A percentile compares a stretch with the other conserved stretches of the same genome.
phyloP scores from a whole-genome alignment of 2,888 invertebrate genomes.

The Coelinius sp. region DNA sequence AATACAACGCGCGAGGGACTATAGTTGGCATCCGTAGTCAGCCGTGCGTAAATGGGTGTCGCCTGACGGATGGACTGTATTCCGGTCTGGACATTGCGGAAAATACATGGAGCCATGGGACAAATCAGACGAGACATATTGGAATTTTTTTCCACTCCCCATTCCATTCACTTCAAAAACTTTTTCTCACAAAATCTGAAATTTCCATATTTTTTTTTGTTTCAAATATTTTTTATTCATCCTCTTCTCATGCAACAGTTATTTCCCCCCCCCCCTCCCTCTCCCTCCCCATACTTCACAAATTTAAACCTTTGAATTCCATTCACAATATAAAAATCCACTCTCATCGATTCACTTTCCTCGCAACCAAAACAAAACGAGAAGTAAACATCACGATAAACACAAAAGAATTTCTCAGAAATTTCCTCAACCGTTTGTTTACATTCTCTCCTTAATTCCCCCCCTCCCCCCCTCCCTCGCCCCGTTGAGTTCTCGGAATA shows the following conservation, averaged over 20 bases:
- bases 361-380: neutral
- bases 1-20: conserved; percentile 6
- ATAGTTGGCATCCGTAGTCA: conserved; percentile 19
- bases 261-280: conserved; percentile 36
- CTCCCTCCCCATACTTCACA: conserved; percentile 3
- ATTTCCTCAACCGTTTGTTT: neutral
- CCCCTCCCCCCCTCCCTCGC: neutral
- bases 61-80: conserved; percentile 24
- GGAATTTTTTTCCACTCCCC: neutral
- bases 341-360: neutral
- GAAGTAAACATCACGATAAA: neutral
- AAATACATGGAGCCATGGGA: conserved; percentile 24
- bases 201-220: neutral
- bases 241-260: neutral
- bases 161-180: neutral
- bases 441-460: neutral
- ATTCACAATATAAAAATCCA: neutral
- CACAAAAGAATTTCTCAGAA: conserved; percentile 3
- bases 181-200: neutral
- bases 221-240: neutral
- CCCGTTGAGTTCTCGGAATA: neutral
- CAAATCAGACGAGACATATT: conserved; percentile 25
- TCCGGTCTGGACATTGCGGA: conserved; percentile 23
- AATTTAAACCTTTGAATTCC: neutral
- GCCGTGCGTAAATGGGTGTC: conserved; percentile 23